phyloP scores from a whole-genome alignment of 1,140 invertebrate genomes.

The Bombus picipes region DNA sequence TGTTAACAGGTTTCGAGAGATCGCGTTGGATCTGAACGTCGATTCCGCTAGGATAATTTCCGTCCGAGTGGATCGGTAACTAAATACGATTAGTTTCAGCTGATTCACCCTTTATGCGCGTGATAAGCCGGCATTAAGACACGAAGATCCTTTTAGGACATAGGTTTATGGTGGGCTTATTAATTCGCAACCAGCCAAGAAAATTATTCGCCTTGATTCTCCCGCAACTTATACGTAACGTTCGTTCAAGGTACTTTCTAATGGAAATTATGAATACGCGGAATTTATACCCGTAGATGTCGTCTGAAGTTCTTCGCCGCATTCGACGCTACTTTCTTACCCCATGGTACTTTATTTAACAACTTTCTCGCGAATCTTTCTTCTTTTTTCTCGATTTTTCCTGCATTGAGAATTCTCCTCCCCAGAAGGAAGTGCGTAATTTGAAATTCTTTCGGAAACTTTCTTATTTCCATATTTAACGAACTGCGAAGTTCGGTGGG shows the following conservation, averaged over 20 bases:
- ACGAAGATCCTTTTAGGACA: neutral
- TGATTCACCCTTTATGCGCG: neutral
- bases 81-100: neutral
- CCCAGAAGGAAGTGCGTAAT: slow-evolving; percentile 8
- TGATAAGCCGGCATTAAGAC: neutral
- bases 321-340: neutral
- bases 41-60: neutral
- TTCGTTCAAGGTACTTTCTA: neutral
- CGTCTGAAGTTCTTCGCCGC: neutral
- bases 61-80: neutral
- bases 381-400: neutral
- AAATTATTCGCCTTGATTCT: neutral
- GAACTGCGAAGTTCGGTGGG: neutral
- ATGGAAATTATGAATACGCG: neutral
- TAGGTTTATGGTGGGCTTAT: neutral
- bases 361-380: neutral
- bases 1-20: neutral
- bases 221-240: neutral
- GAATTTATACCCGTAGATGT: neutral
- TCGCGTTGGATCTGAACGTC: neutral
- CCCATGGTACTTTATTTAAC: neutral
- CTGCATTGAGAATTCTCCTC: neutral
- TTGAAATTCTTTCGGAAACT: neutral
- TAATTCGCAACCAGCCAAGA: neutral
- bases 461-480: slow-evolving; percentile 3